Evolutionary conservation across 1,140 invertebrate species (phyloP).

Genomic region (Drosophila gunungcola): DNA sequence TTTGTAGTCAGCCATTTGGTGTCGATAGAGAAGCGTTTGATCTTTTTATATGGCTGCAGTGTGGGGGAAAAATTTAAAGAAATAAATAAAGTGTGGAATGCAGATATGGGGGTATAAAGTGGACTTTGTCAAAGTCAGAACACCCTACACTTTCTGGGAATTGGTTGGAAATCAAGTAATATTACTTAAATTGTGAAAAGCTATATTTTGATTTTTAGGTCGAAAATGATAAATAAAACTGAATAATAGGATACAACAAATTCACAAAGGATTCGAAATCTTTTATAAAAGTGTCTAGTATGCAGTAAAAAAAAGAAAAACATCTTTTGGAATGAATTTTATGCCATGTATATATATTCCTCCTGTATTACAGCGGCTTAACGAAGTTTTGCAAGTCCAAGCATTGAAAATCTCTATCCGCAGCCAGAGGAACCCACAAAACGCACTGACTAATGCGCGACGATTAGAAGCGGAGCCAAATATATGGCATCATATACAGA

Average conservation of each 20-base stretch:
- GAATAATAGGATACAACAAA: too few species aligned
- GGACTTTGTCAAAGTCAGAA: not conserved
- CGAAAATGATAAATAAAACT: too few species aligned
- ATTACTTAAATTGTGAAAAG: too few species aligned
- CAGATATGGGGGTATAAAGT: constrained; percentile 3
- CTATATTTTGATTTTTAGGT: too few species aligned
- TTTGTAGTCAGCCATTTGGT: constrained; percentile 66
- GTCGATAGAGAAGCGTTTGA: constrained; percentile 78
- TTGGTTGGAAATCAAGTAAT: too few species aligned
- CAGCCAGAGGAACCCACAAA: constrained; percentile 23
- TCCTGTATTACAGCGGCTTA: not conserved
- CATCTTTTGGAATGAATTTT: too few species aligned
- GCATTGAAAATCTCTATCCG: not conserved
- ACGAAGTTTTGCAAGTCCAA: not conserved
- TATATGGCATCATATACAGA: constrained; percentile 34
- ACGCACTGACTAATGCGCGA: constrained; percentile 71
- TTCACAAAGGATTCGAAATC: too few species aligned
- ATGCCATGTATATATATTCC: too few species aligned
- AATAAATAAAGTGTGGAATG: constrained; percentile 24
- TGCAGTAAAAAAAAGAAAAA: too few species aligned
- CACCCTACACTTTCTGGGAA: not conserved
- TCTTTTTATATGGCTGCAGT: constrained; percentile 56
- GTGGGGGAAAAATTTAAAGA: constrained; percentile 28
- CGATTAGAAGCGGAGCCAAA: constrained; percentile 68
- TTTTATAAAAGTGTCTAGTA: too few species aligned